Evolutionary conservation across 2,797 vertebrate species (phyloP), one percentile per base, ranked within the genome.

Genomic region (Phrynocephalus forsythii): DNA sequence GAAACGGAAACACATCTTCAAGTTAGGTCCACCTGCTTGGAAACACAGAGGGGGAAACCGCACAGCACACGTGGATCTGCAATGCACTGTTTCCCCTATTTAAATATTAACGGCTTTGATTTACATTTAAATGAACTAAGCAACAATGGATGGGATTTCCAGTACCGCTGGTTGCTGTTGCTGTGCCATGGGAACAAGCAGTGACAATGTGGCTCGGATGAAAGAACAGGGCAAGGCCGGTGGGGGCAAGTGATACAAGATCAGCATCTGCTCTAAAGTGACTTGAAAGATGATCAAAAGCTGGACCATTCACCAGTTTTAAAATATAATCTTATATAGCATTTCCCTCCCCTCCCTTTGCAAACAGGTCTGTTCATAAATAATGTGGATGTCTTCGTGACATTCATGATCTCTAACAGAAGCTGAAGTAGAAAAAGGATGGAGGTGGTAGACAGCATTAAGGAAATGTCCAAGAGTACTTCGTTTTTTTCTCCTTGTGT

Each of bases 21-120:
- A 97, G 97, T 98, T 98, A 98, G 94, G 97, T 95, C 97, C 97
- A 98, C 98, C 97, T 97, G 97, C 98, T 97, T 96, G 97, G 96
- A 94, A 93, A 97, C 93, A 94, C 95, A 96, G 92, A 95, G 83
- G 81, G 81, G 69, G 85, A 94, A 92, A 95, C 95, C 94, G 96
- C 96, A 97, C 95, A 95, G 96, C 94, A 94, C 95, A 95, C 92
- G 94, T 90, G 95, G 95, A 96, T 96, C 93, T 95, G 95, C 89
- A 92, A 96, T 95, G 96, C 96, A 96, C 95, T 97, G 97, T 93
- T 97, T 95, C 94, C 38, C 97, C 96, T 97, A 97, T 97, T 88
- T 97, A 97, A 97, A 97, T 96, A 97, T 96, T 97, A 98, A 98
- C 95, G 92, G 97, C 94, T 97, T 98, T 97, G 96, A 97, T 85